Conservation (phyloP, 2,113 vertebrate species). For the Actinemys pallida region DNA sequence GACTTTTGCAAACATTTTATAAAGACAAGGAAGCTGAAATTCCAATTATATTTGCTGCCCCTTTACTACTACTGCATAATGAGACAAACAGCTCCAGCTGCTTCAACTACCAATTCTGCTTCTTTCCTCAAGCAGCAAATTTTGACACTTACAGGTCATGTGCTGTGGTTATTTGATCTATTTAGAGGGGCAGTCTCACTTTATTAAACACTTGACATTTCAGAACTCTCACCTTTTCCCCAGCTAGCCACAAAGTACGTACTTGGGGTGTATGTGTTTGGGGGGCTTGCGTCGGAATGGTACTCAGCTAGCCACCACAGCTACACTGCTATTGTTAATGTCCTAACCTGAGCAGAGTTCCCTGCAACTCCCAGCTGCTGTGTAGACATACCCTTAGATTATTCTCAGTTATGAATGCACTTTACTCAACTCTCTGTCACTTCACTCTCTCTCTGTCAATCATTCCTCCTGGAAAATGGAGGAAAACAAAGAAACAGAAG, state of each 20-base stretch:
- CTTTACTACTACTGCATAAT: background rate
- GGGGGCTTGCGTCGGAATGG: background rate
- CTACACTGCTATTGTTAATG: background rate
- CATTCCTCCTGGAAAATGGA: background rate
- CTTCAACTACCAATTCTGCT: background rate
- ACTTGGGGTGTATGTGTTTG: background rate
- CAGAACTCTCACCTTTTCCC: background rate
- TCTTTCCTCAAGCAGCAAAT: background rate
- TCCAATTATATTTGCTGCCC: background rate
- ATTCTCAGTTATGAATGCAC: background rate
- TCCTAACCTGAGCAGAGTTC: background rate
- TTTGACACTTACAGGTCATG: background rate
- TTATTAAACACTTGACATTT: background rate
- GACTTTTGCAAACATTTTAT: conserved; percentile 33
- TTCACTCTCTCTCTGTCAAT: background rate
- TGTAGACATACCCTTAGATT: background rate
- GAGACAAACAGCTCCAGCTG: background rate
- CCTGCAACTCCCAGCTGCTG: no score
- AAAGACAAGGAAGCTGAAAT: background rate
- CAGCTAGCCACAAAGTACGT: background rate
- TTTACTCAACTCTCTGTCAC: background rate
- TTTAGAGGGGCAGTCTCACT: background rate
- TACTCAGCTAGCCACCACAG: background rate
- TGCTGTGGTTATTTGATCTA: background rate
- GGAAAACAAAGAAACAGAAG: background rate